Percentiles rank a stretch among this genome's conserved stretches.
Evolutionary conservation across 2,888 invertebrate genomes (phyloP).

Genomic region (Mylabris sibirica): DNA sequence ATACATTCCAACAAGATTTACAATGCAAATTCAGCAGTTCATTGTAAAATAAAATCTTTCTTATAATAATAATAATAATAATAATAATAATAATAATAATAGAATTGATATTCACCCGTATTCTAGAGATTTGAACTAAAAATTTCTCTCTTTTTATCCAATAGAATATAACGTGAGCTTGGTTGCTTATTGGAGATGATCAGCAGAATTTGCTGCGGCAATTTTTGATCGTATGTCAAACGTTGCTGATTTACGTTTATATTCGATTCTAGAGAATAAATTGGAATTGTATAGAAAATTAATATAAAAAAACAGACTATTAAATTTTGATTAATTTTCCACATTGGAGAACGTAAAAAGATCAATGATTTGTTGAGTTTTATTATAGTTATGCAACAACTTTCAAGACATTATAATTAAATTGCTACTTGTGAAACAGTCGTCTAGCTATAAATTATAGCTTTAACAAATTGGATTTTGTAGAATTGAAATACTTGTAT

Average conservation of each 20-base stretch:
- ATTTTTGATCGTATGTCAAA: neutral
- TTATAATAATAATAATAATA: neutral
- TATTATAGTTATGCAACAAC: neutral
- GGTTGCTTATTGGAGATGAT: neutral
- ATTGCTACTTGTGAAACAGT: constrained; percentile 10
- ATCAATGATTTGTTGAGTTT: neutral
- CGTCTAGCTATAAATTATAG: constrained; percentile 6
- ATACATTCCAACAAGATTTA: neutral
- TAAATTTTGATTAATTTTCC: constrained; percentile 2
- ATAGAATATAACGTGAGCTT: neutral
- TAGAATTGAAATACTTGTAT: neutral
- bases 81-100: neutral
- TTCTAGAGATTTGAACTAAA: neutral
- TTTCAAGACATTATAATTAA: constrained; percentile 10
- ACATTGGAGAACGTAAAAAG: neutral
- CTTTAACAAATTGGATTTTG: constrained; percentile 4
- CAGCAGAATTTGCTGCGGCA: neutral
- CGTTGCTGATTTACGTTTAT: neutral
- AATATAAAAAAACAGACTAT: neutral
- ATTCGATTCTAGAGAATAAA: neutral
- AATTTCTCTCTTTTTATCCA: neutral
- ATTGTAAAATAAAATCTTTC: neutral
- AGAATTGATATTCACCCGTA: neutral
- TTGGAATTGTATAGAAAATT: neutral
- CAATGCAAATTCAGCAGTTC: neutral